Evolutionary conservation across 2,888 invertebrate genomes (phyloP), one percentile per base, ranked within the genome.

Genomic region (Rhagophthalmus giganteus): DNA sequence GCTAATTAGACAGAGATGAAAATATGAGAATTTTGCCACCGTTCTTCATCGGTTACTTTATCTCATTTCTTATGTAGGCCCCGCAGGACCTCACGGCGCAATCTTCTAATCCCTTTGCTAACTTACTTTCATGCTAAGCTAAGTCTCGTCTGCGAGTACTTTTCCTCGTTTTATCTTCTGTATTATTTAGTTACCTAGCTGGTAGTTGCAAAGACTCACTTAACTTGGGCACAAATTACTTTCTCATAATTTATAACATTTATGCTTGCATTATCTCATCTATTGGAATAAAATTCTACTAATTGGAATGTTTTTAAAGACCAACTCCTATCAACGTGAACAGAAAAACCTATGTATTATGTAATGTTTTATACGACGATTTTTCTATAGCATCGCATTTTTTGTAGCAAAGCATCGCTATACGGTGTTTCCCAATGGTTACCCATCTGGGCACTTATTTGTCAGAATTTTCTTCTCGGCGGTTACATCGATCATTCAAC

Each of bases 1-100:
- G 68, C 70, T 70, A 70, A 70, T 70, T 70, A 70, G 69, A 70
- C 63, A 56, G 63, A 67, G 69, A 69, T 65, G 63, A 68, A 66
- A 65, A 65, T 66, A 68, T 66, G 68, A 67, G 66, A 68, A 68
- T 68, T 68, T 66, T 64, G 62, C 64, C 61, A 64, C 64, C 59
- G 65, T 62, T 65, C 64, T 60, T 64, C 62, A 64, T 62, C 65
- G 64, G 65, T 67, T 66, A 67, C 65, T 68, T 68, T 68, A 67
- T 66, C 66, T 68, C 66, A 66, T 67, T 67, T 67, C 67, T 68
- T 68, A 68, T 66, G 67, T 65, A 65, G 63, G 62, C 66, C 66
- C 65, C 68, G 41, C 47, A 49, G 67, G 67, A 62, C 55, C 50
- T 59, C 60, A 61, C 67, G 54, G 66, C 65, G 66, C 67, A 68